These are phyloP conservation scores for Danio jaintianensis DNA, from an alignment of 2,797 vertebrate species.

Conservation along the genomic window DNA sequence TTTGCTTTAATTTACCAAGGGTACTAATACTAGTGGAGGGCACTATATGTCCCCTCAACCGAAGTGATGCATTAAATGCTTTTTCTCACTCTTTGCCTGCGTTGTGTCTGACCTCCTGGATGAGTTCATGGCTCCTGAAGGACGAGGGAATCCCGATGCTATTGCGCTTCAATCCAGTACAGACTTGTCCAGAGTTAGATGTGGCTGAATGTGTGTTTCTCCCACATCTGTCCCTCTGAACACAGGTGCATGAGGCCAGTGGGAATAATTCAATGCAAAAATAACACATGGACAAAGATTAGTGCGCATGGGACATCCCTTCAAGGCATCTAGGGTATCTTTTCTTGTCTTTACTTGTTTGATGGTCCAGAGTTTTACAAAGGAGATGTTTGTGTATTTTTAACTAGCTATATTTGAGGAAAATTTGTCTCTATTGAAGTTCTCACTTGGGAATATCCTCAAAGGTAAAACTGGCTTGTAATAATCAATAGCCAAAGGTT, in stretches of 20 bases:
- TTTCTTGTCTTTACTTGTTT: conserved; percentile 1
- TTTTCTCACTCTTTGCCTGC: background rate
- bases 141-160: conserved; percentile 45
- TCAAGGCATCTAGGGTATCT: conserved; percentile 2
- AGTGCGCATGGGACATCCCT: background rate
- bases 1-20: no score
- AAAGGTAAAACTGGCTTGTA: conserved; percentile 23
- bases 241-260: conserved; percentile 46
- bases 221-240: conserved; percentile 30
- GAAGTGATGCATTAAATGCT: conserved; percentile 10
- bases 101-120: background rate
- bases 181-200: conserved; percentile 30
- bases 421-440: background rate
- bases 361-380: background rate
- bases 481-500: no score
- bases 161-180: conserved; percentile 20
- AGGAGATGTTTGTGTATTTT: background rate
- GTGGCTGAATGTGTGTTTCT: conserved; percentile 27
- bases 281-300: conserved; percentile 53
- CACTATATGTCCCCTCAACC: background rate
- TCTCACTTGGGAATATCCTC: background rate
- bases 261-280: conserved; percentile 44
- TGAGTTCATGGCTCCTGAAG: conserved; percentile 22
- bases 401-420: background rate
- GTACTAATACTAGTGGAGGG: no score